These are phyloP conservation scores for Arctocebus calabarensis DNA, from an alignment of 2,797 vertebrate species.

Conservation along the genomic window DNA sequence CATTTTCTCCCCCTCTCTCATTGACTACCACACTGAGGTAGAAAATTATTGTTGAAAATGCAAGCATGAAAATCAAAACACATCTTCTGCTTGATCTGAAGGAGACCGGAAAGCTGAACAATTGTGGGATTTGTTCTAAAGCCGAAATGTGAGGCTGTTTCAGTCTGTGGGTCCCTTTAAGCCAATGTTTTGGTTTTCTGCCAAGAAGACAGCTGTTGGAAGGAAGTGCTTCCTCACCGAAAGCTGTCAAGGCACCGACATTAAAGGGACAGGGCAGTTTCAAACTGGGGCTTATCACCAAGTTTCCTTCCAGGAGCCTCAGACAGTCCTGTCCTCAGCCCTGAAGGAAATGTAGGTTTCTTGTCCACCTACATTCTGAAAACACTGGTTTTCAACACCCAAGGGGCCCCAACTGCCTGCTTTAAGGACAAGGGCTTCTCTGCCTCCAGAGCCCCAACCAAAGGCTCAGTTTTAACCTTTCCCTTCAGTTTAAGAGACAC, in stretches of 20 bases:
- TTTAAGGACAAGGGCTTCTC: not conserved
- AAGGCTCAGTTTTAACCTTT: not conserved
- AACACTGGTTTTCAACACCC: constrained; percentile 45
- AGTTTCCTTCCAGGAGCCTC: constrained; percentile 74
- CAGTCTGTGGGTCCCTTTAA: constrained; percentile 94
- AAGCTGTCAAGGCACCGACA: constrained; percentile 94
- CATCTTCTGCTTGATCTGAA: constrained; percentile 82
- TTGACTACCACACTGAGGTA: not conserved
- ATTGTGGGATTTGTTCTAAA: constrained; percentile 90
- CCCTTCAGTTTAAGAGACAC: not conserved
- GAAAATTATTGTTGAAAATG: constrained; percentile 76
- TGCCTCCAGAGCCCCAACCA: not conserved
- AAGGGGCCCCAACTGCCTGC: not conserved
- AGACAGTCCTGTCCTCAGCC: constrained; percentile 7
- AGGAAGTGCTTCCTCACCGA: constrained; percentile 94
- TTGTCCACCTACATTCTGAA: not conserved
- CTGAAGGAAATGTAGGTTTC: not conserved
- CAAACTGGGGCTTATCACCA: constrained; percentile 73
- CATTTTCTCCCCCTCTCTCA: not conserved
- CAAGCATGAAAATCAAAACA: constrained; percentile 80
- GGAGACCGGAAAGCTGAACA: constrained; percentile 88
- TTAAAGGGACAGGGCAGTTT: constrained; percentile 90
- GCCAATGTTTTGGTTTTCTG: constrained; percentile 93
- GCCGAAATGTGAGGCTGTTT: constrained; percentile 89
- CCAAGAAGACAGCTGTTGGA: constrained; percentile 99